A percentile compares a stretch with the other conserved stretches of the same genome.
Conservation (phyloP, 2,113 vertebrate genomes). For the Mustelus asterias region DNA sequence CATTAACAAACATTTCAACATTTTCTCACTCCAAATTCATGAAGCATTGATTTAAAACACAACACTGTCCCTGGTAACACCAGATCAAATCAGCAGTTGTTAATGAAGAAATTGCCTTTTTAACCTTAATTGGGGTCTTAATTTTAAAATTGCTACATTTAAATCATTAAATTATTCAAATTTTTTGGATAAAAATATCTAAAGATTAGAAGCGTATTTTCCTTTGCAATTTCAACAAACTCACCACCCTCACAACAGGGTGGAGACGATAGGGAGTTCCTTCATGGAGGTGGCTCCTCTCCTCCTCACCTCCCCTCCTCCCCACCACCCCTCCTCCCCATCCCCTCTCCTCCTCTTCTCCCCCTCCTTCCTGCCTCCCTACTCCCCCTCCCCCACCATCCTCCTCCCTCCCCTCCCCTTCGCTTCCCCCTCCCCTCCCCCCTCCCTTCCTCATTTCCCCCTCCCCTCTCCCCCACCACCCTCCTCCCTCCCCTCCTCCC, state of each 20-base stretch:
- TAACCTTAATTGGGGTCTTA: background rate
- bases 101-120: background rate
- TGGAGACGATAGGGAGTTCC: background rate
- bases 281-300: background rate
- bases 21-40: background rate
- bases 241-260: background rate
- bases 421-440: no score
- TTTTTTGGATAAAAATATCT: background rate
- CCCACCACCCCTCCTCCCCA: no score
- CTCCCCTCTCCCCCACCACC: no score
- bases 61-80: background rate
- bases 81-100: background rate
- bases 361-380: no score
- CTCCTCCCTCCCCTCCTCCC: no score
- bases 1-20: background rate
- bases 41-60: background rate
- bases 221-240: background rate
- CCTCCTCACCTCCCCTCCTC: no score
- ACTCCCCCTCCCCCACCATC: no score
- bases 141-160: background rate
- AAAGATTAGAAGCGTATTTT: background rate
- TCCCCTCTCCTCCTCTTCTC: no score
- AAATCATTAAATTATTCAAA: background rate
- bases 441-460: no score
- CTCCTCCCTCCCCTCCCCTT: no score